Percentiles rank a stretch among this genome's conserved stretches.
Conservation (phyloP, 2,888 invertebrate species). For the Cryptosula pallasiana region DNA sequence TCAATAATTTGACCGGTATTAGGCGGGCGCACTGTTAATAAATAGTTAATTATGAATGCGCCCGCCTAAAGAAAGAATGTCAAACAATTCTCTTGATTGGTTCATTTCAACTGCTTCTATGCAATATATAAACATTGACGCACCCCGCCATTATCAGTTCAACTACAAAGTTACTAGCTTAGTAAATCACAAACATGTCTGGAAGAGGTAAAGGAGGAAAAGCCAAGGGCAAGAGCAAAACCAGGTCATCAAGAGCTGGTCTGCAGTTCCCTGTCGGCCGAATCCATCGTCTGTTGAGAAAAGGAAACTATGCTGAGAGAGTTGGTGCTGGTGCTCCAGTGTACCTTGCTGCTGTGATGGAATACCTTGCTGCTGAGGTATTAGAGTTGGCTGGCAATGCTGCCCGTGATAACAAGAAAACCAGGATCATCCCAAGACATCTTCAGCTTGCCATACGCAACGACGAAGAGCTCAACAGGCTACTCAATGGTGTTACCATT, state of each 20-base stretch:
- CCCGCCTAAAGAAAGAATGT: too few relatives aligned
- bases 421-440: too few relatives aligned
- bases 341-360: slow-evolving; percentile 54
- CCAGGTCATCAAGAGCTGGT: slow-evolving; percentile 73
- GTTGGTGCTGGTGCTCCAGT: too few relatives aligned
- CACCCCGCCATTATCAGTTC: too few relatives aligned
- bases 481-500: slow-evolving; percentile 71
- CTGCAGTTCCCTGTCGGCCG: slow-evolving; percentile 57
- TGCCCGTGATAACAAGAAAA: slow-evolving; percentile 60
- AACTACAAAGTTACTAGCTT: too few relatives aligned
- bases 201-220: slow-evolving; percentile 76
- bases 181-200: slow-evolving; percentile 62
- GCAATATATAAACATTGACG: too few relatives aligned
- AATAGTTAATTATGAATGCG: too few relatives aligned
- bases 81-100: too few relatives aligned
- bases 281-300: slow-evolving; percentile 51
- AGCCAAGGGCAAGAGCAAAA: slow-evolving; percentile 71
- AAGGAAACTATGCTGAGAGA: slow-evolving; percentile 53
- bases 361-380: slow-evolving; percentile 62
- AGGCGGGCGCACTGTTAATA: too few relatives aligned
- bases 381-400: slow-evolving; percentile 54
- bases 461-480: slow-evolving; percentile 73
- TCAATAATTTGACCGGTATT: too few relatives aligned
- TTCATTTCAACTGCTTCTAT: too few relatives aligned
- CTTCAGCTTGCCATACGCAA: slow-evolving; percentile 71